Base-by-base conservation (phyloP, 2,113 vertebrate genomes). In the Anhinga rufa region DNA sequence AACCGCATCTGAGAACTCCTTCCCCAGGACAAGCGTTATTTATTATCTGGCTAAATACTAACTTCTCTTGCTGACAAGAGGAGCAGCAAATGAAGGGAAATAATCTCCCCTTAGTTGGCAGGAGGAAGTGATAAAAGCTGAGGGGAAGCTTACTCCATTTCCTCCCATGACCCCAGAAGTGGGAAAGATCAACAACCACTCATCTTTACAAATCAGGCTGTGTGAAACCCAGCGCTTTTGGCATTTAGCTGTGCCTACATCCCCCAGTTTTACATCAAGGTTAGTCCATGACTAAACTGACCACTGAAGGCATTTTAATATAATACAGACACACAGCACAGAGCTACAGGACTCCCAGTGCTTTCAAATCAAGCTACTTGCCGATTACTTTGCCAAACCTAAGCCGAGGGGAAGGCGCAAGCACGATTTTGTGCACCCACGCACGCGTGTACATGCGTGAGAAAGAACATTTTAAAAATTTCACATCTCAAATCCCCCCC, bases 41-140 rank as follows among this genome's bases (percentile, higher is more conserved):
- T 66, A 54, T 70, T 51, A 13, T 18, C 83, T 84, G 80, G 40
- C 71, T 74, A 36, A 61, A 88, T 19, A 77, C 49, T 82, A 94
- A 1, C 58, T 54, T 26, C 74, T 81, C 65, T 13, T 7, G 49
- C 68, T 83, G 92, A 83, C 82, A 86, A 52, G 61, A 79, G 38
- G 29, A 69, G 66, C n/a, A 82, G 85, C 29, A 72, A 90, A 64
- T 36, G 79, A 79, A 88, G 78, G 82, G 21, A 54, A 90, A 88
- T 79, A 19, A 82, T 76, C 57, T 69, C 38, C 88, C 61, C 26
- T 68, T 20, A 14, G 46, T 4, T 94, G 72, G 81, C 89, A 84
- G 92, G 21, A 91, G 90, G 93, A 94, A 92, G 77, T 4, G 86
- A 95, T 91, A 96, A 92, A 95, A 95, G 69, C 87, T 3, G 8